Evolutionary conservation across 2,888 invertebrate genomes (phyloP), one percentile per base, ranked within the genome.

Genomic region (Drosophila robusta): DNA sequence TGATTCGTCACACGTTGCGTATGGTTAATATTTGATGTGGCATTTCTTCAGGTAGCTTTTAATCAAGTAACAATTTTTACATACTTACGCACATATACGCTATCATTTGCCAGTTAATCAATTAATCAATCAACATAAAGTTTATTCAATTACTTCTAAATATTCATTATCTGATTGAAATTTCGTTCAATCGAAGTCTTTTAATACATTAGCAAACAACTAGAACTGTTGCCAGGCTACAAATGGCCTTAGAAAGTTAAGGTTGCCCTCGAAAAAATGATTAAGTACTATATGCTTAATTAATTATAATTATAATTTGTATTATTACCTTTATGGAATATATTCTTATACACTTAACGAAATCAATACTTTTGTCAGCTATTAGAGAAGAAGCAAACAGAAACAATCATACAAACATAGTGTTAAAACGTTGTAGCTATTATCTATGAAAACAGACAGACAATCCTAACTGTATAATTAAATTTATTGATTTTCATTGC

Each of bases 91-190:
- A 62, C 32, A n/a, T 50, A 46, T 41, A 14, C 41, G 22, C 42
- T 58, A 50, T 41, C 57, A 42, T 14, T 42, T n/a, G 45, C n/a
- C 54, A 44, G 51, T 51, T 66, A 65, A 61, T 86, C 70, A 71
- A 68, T 68, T 70, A 83, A 83, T 87, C 70, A 78, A 83, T 83
- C 86, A 80, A 63, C 63, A 83, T 76, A 80, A 79, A 73, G 58
- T 73, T 60, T 50, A 55, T 76, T 56, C 36, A 56, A 39, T 55
- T 49, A 8, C 16, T 46, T 39, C 4, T 7, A 41, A 18, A 49
- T 46, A n/a, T 44, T 47, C 39, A 57, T 57, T 68, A 61, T 26
- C 44, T 67, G 49, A 68, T 54, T 58, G 58, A n/a, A 52, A 54
- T 67, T 54, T 49, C 39, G 41, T 45, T 18, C 14, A 34, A 57